Percentiles rank a stretch among this genome's conserved stretches.
These are phyloP conservation scores for Auanema freiburgensis DNA, from an alignment of 2,888 invertebrate species.

Conservation along the genomic window DNA sequence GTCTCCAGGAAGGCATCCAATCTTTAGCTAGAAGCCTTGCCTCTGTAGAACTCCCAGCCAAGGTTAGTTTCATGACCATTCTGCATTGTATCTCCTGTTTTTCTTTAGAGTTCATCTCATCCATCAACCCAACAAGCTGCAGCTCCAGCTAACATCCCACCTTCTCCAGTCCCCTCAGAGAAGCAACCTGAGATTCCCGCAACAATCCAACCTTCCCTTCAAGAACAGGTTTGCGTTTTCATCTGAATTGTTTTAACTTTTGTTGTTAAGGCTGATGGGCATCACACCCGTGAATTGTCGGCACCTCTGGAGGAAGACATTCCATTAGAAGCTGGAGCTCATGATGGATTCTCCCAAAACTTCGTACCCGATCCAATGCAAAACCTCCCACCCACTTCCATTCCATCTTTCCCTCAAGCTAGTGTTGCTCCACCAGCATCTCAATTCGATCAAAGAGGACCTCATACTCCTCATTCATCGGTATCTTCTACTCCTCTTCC, in stretches of 20 bases:
- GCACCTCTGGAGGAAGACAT: slow-evolving; percentile 17
- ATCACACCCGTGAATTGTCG: not conserved
- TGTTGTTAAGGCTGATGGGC: not conserved
- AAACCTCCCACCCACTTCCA: slow-evolving; percentile 27
- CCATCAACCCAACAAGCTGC: slow-evolving; percentile 8
- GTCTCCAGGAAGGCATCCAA: slow-evolving; percentile 13
- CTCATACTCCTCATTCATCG: slow-evolving; percentile 27
- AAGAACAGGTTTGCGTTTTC: slow-evolving; percentile 43
- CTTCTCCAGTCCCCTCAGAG: slow-evolving; percentile 43
- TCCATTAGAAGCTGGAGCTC: slow-evolving; percentile 16
- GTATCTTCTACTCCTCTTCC: slow-evolving; percentile 40
- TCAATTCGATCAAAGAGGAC: slow-evolving; percentile 2
- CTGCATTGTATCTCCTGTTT: not conserved
- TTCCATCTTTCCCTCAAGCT: slow-evolving; percentile 45
- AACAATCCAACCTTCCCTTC: slow-evolving; percentile 52
- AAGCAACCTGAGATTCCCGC: slow-evolving; percentile 44
- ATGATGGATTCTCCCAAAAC: slow-evolving; percentile 10
- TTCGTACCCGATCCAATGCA: slow-evolving; percentile 13
- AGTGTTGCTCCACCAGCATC: slow-evolving; percentile 33
- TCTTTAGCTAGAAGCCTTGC: slow-evolving; percentile 1
- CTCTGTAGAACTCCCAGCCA: not conserved
- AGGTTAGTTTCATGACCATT: too few relatives aligned
- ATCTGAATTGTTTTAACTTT: not conserved
- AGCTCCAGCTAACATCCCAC: slow-evolving; percentile 22
- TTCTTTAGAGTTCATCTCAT: not conserved